Conservation (phyloP, 1,140 invertebrate genomes). For the Nasonia vitripennis region DNA sequence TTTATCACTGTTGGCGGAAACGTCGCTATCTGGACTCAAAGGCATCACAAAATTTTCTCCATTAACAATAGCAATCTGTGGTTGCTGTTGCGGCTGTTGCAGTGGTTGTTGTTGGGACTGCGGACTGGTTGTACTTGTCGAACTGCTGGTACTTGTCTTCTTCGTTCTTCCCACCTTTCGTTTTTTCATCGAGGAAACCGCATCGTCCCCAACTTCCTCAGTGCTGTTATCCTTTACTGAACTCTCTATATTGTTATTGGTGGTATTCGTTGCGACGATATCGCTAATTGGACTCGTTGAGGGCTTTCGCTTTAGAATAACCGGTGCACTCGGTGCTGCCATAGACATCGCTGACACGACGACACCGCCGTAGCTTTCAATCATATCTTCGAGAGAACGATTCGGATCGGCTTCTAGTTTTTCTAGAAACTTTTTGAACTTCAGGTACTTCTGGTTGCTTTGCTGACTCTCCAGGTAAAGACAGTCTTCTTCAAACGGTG, state of each 20-base stretch:
- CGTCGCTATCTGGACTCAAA: constrained; percentile 72
- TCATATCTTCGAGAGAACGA: constrained; percentile 56
- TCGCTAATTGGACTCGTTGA: constrained; percentile 66
- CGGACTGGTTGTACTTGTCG: not conserved
- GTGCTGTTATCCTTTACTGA: constrained; percentile 37
- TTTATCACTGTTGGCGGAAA: constrained; percentile 71
- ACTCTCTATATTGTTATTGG: constrained; percentile 69
- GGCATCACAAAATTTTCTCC: constrained; percentile 73
- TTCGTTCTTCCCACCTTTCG: constrained; percentile 65
- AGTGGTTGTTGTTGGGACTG: constrained; percentile 45
- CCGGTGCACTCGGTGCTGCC: constrained; percentile 58
- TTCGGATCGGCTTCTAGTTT: constrained; percentile 47
- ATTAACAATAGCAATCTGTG: constrained; percentile 56
- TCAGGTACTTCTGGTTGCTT: constrained; percentile 38
- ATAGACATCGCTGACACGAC: constrained; percentile 48
- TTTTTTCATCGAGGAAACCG: constrained; percentile 55
- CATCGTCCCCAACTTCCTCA: constrained; percentile 30
- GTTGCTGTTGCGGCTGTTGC: constrained; percentile 4
- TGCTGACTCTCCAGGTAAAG: constrained; percentile 43
- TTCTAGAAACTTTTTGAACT: constrained; percentile 45
- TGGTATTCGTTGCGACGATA: constrained; percentile 64
- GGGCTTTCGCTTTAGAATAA: constrained; percentile 63
- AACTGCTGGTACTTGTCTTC: constrained; percentile 53
- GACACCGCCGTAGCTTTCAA: constrained; percentile 59
- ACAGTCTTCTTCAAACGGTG: constrained; percentile 51